A percentile compares a stretch with the other conserved stretches of the same genome.
Conservation (phyloP, 1,140 invertebrate species). For the Pectinophora gossypiella region DNA sequence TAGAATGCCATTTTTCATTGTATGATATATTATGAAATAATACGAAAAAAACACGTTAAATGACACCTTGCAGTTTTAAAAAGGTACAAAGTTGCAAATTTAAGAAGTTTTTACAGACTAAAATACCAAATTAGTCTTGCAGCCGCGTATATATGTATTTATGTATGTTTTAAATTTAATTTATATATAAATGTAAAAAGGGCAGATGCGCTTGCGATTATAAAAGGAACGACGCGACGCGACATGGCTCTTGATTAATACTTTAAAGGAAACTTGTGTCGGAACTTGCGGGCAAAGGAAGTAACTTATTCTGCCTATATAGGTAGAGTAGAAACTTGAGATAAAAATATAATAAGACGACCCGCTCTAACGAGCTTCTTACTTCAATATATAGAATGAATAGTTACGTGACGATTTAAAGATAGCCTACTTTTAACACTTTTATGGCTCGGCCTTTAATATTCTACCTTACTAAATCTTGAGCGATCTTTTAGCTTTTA, state of each 20-base stretch:
- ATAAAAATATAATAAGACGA: background rate
- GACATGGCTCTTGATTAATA: conserved; percentile 46
- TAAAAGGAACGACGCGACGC: conserved; percentile 27
- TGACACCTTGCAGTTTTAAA: no score
- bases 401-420: background rate
- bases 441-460: no score
- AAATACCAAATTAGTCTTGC: no score
- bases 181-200: background rate
- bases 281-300: background rate
- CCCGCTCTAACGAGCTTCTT: background rate
- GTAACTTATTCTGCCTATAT: background rate
- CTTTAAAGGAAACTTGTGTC: conserved; percentile 50
- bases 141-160: no score
- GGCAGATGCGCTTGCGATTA: conserved; percentile 35
- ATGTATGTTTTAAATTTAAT: background rate
- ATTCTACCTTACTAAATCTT: no score
- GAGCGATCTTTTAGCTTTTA: no score
- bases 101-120: no score
- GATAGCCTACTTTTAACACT: no score
- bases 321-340: background rate
- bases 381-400: background rate
- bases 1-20: no score
- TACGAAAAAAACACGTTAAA: no score
- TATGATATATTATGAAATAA: no score
- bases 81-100: no score